A percentile compares a stretch with the other conserved stretches of the same genome.
These are phyloP conservation scores for Chrysodeixis includens DNA, from an alignment of 2,888 invertebrate species.

Conservation along the genomic window DNA sequence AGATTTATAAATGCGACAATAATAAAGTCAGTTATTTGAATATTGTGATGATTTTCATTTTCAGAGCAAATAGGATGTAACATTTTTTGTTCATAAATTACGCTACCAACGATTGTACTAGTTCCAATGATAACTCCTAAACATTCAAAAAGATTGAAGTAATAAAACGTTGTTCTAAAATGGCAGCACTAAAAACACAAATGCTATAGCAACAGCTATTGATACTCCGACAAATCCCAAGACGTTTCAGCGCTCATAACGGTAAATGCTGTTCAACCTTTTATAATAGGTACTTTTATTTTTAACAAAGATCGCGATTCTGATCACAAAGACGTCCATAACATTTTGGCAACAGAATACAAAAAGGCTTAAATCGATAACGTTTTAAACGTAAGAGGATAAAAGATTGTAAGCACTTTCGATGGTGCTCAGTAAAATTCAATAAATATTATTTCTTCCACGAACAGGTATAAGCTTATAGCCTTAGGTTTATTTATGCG, in stretches of 20 bases:
- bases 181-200: neutral
- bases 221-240: neutral
- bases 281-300: neutral
- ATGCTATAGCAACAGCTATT: neutral
- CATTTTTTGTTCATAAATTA: neutral
- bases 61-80: neutral
- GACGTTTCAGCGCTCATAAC: neutral
- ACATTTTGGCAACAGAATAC: conserved; percentile 1
- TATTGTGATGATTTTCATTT: conserved; percentile 5
- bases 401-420: conserved; percentile 9
- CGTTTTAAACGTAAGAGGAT: conserved; percentile 16
- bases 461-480: neutral
- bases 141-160: neutral
- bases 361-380: conserved; percentile 14
- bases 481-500: neutral
- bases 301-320: neutral
- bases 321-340: neutral
- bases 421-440: neutral
- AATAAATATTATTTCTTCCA: conserved; percentile 2
- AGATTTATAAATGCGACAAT: neutral
- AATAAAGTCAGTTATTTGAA: conserved; percentile 3
- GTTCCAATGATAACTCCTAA: neutral
- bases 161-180: too few relatives aligned
- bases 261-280: conserved; percentile 4
- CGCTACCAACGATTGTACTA: neutral